phyloP scores from a whole-genome alignment of 2,113 vertebrate genomes.

The Struthio camelus region DNA sequence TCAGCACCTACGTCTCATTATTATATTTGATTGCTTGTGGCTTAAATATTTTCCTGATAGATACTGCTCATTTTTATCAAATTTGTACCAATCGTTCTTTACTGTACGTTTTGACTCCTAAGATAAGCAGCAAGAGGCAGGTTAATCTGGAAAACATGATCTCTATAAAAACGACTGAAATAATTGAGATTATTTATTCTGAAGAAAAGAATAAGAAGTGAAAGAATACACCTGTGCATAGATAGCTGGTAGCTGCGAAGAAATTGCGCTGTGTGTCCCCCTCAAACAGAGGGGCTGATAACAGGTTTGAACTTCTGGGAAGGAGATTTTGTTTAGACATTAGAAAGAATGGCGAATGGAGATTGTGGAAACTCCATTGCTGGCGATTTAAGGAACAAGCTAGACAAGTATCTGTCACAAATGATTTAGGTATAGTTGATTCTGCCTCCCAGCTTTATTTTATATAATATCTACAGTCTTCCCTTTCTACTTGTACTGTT shows the following conservation, averaged over 20 bases:
- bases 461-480: neutral
- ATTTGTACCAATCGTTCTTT: neutral
- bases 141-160: neutral
- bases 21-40: neutral
- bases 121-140: neutral
- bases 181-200: neutral
- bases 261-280: neutral
- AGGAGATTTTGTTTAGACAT: constrained; percentile 24
- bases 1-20: neutral
- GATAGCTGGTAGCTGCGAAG: neutral
- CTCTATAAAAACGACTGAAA: neutral
- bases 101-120: neutral
- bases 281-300: constrained; percentile 30
- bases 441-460: constrained; percentile 41
- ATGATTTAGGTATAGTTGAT: constrained; percentile 8
- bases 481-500: neutral
- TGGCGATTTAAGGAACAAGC: neutral
- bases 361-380: constrained; percentile 4
- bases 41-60: neutral
- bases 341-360: neutral
- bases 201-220: neutral
- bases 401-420: constrained; percentile 47
- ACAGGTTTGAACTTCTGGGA: constrained; percentile 40
- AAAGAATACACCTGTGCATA: neutral
- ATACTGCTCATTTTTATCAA: neutral